Evolutionary conservation across 2,113 vertebrate species (phyloP).

Genomic region (Carlito syrichta): DNA sequence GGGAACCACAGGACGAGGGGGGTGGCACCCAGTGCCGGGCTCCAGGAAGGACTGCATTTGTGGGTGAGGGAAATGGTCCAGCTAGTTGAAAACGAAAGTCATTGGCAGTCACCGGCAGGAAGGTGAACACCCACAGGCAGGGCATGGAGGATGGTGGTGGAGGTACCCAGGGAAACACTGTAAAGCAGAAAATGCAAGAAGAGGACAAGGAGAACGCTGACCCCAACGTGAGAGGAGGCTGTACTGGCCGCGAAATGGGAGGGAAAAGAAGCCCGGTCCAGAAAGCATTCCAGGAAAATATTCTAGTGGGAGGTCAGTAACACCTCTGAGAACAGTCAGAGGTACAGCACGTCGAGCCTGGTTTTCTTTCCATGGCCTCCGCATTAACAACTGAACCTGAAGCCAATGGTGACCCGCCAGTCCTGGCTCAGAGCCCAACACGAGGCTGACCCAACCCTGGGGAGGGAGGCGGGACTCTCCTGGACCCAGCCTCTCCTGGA

Average conservation of each 20-base stretch:
- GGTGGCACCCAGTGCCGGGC: rapidly evolving
- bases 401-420: background rate
- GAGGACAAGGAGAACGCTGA: background rate
- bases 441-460: background rate
- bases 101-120: background rate
- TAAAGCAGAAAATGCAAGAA: background rate
- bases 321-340: background rate
- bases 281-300: background rate
- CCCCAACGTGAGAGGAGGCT: background rate
- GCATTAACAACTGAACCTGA: rapidly evolving
- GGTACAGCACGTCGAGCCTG: background rate
- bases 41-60: background rate
- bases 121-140: background rate
- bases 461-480: no score
- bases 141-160: no score
- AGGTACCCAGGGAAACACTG: background rate
- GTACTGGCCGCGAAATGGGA: background rate
- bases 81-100: background rate
- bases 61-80: background rate
- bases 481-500: background rate
- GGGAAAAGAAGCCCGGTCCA: background rate
- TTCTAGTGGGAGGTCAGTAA: background rate
- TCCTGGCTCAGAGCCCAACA: background rate
- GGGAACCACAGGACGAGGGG: background rate
- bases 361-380: background rate